Evolutionary conservation across 2,797 vertebrate genomes (phyloP).

Genomic region (Falco novaeseelandiae): DNA sequence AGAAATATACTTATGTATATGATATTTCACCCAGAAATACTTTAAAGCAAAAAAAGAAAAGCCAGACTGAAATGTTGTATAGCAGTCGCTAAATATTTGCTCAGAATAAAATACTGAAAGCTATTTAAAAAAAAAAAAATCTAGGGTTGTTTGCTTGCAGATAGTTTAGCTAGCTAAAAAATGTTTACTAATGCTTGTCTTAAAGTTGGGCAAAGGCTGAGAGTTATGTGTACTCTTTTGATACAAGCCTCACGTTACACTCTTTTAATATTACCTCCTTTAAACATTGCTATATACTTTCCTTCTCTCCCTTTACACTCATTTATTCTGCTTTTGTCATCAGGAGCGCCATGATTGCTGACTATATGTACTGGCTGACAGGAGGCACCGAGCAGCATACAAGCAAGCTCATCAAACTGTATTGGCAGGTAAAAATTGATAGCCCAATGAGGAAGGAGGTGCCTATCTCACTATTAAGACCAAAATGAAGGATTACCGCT

Average conservation of each 20-base stretch:
- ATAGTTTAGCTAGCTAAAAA: conserved; percentile 7
- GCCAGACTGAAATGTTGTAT: neutral
- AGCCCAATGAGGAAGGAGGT: conserved; percentile 58
- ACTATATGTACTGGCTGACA: conserved; percentile 83
- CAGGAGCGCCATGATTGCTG: conserved; percentile 85
- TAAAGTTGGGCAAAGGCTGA: neutral
- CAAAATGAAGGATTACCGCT: conserved; percentile 84
- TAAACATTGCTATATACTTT: neutral
- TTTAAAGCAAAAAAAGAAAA: neutral
- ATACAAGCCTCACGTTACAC: neutral
- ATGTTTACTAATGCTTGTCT: neutral
- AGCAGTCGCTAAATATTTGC: conserved; percentile 37
- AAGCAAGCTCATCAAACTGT: conserved; percentile 87
- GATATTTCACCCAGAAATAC: neutral
- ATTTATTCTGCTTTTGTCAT: conserved; percentile 71
- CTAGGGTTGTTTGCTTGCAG: neutral
- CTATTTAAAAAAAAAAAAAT: neutral
- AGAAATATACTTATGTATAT: neutral
- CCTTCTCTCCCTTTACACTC: conserved; percentile 51
- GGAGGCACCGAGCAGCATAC: conserved; percentile 75
- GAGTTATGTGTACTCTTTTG: neutral
- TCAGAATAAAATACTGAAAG: conserved; percentile 6
- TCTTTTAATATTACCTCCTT: neutral
- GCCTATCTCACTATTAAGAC: conserved; percentile 75
- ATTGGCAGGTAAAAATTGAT: conserved; percentile 91